phyloP scores from a whole-genome alignment of 2,888 invertebrate genomes.

The Nebria salina region DNA sequence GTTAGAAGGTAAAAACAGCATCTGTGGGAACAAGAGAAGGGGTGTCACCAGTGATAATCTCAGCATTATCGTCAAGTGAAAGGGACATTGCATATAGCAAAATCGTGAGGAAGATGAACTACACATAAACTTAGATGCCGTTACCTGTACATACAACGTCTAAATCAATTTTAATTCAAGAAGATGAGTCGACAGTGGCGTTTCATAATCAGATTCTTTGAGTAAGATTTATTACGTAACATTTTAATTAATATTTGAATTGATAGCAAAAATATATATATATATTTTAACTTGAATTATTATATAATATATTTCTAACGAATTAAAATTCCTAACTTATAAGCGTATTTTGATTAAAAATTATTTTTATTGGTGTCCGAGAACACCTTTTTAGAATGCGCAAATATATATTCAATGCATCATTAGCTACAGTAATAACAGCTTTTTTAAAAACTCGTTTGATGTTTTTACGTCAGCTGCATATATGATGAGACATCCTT shows the following conservation, averaged over 20 bases:
- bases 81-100: slow-evolving; percentile 12
- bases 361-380: too few relatives aligned
- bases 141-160: neutral
- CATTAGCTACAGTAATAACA: neutral
- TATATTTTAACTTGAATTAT: too few relatives aligned
- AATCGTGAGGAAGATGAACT: slow-evolving; percentile 18
- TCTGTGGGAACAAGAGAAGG: neutral
- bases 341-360: too few relatives aligned
- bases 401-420: too few relatives aligned
- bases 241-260: too few relatives aligned
- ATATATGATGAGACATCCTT: neutral
- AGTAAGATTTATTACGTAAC: neutral
- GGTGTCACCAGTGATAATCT: neutral
- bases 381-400: too few relatives aligned
- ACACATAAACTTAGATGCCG: slow-evolving; percentile 8
- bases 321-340: too few relatives aligned
- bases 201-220: neutral
- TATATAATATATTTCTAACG: too few relatives aligned
- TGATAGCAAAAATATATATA: too few relatives aligned
- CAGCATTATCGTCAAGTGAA: slow-evolving; percentile 11
- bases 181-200: slow-evolving; percentile 13
- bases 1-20: neutral
- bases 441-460: neutral
- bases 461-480: neutral
- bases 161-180: slow-evolving; percentile 18